Percentiles rank a stretch among this genome's conserved stretches.
Evolutionary conservation across 1,140 invertebrate genomes (phyloP).

Genomic region (Macrotrachela quadricornifera): DNA sequence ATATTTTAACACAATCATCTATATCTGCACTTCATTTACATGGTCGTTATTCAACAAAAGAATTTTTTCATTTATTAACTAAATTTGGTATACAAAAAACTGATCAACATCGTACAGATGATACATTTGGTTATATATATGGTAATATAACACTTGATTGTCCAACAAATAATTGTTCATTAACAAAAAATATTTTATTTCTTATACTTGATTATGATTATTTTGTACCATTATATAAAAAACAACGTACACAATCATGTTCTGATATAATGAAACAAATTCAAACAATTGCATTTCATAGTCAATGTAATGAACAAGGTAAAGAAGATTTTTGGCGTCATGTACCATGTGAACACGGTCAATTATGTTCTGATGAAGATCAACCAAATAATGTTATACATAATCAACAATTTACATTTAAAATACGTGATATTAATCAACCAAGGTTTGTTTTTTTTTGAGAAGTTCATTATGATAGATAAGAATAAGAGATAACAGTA

Average conservation of each 20-base stretch:
- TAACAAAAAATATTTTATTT: slow-evolving; percentile 42
- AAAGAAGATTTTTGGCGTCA: slow-evolving; percentile 57
- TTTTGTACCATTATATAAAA: slow-evolving; percentile 64
- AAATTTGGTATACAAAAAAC: slow-evolving; percentile 93
- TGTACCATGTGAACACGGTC: slow-evolving; percentile 55
- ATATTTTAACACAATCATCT: no score
- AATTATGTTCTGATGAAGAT: slow-evolving; percentile 67
- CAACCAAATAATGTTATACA: slow-evolving; percentile 56
- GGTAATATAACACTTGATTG: slow-evolving; percentile 58
- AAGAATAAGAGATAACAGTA: no score
- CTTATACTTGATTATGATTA: slow-evolving; percentile 59
- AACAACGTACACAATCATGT: slow-evolving; percentile 46
- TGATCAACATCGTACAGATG: slow-evolving; percentile 48
- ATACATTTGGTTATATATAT: slow-evolving; percentile 76
- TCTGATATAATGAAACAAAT: slow-evolving; percentile 60
- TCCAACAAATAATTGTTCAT: slow-evolving; percentile 13
- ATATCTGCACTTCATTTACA: slow-evolving; percentile 15
- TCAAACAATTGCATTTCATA: slow-evolving; percentile 57
- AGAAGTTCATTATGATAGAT: no score
- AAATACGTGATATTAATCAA: slow-evolving; percentile 60
- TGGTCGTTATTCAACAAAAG: slow-evolving; percentile 27
- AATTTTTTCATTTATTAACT: slow-evolving; percentile 70
- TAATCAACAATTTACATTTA: slow-evolving; percentile 74
- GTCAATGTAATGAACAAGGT: slow-evolving; percentile 52
- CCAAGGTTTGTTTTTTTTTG: slow-evolving; percentile 44